Base-by-base conservation (phyloP, 2,888 invertebrate species). In the Smittia sp. region DNA sequence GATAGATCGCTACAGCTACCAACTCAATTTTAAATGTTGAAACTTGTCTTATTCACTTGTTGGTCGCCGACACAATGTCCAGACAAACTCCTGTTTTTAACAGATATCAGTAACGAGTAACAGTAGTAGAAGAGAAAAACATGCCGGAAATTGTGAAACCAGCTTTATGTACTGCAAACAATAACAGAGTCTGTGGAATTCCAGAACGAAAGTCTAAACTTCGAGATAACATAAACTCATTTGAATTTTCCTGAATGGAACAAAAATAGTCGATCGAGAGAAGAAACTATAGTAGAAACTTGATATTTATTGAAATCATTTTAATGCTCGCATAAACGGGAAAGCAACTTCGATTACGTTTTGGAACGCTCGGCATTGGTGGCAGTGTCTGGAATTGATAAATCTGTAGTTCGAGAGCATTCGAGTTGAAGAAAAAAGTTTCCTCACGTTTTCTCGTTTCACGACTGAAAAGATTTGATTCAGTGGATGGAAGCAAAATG, bases 401-500 rank as follows among this genome's bases (percentile, higher is more conserved):
- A 63, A 63, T 20, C 11, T n/a, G 22, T 22, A n/a, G 46, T 18
- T 46, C 15, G 46, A 58, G 18, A 58, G 22, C 11, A 46, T 58
- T 20, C 22, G 58, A 58, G 1, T 18, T 58, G 27, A 63, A 27
- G 63, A 63, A 25, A 63, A 63, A 63, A n/a, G n/a, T 63, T 63
- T 63, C 4, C 15, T 24, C 63, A 63, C 63, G 63, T 63, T 63
- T 63, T 63, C 63, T 25, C 63, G 27, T 63, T 63, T 63, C 22
- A 63, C 27, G 63, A 63, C 20, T 63, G 63, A 63, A 63, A 24
- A 63, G 63, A 27, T 63, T 63, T 63, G 63, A 63, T 63, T 63
- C n/a, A 63, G 6, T 25, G 25, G 2, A 9, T 63, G 27, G 27
- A 4, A 18, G 24, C 63, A 15, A 27, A 63, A 24, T 27, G 63